These are phyloP conservation scores for Harpagoxenus sublaevis DNA, from an alignment of 2,888 invertebrate species.

Conservation along the genomic window DNA sequence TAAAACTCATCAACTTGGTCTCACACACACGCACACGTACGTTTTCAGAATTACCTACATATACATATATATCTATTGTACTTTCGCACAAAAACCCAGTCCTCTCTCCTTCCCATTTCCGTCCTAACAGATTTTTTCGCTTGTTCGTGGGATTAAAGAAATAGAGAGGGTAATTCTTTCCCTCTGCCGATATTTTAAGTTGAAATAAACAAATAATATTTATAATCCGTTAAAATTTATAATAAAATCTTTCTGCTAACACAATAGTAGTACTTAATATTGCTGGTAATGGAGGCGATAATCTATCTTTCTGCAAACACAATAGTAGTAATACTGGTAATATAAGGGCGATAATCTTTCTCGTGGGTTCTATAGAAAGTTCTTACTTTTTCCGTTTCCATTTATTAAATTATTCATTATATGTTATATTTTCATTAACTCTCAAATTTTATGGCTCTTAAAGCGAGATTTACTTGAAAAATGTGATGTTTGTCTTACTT, in stretches of 20 bases:
- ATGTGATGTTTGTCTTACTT: not conserved
- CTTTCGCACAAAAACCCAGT: slow-evolving; percentile 53
- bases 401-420: not conserved
- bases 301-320: not conserved
- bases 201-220: not conserved
- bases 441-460: not conserved
- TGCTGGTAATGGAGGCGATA: not conserved
- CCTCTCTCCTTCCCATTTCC: not conserved
- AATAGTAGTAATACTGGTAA: not conserved
- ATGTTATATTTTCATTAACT: not conserved
- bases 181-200: not conserved
- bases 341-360: not conserved
- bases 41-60: slow-evolving; percentile 58
- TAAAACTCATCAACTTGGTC: slow-evolving; percentile 75
- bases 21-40: not conserved
- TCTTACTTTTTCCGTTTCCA: not conserved
- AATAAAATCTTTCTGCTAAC: not conserved
- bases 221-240: not conserved
- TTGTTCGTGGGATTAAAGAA: slow-evolving; percentile 55
- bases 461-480: not conserved
- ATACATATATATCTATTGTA: slow-evolving; percentile 31
- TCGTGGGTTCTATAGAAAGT: not conserved
- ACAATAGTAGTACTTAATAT: not conserved
- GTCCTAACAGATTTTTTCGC: not conserved
- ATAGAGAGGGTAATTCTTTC: not conserved